A percentile compares a stretch with the other conserved stretches of the same genome.
Conservation (phyloP, 2,888 invertebrate species). For the Scaptomyza caliginosa region DNA sequence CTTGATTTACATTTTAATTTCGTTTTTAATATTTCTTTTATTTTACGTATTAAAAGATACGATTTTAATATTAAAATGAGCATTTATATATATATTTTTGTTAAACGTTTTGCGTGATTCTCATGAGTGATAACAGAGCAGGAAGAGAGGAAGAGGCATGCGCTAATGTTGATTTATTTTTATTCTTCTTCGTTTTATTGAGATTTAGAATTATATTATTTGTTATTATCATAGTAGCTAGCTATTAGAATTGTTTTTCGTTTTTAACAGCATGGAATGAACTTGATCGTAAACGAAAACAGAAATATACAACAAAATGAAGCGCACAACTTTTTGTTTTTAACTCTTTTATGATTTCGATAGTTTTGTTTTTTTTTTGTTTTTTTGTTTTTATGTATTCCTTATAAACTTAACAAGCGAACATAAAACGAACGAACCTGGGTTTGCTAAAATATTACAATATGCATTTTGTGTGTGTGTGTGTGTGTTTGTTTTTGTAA, state of each 20-base stretch:
- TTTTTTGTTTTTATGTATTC: constrained; percentile 15
- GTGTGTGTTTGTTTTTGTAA: constrained; percentile 14
- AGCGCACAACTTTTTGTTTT: constrained; percentile 47
- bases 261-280: constrained; percentile 72
- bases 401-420: constrained; percentile 71
- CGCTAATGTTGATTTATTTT: constrained; percentile 5
- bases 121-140: constrained; percentile 36
- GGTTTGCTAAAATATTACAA: constrained; percentile 37
- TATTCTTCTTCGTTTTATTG: too few relatives aligned
- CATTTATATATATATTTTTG: too few relatives aligned
- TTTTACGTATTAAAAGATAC: constrained; percentile 34
- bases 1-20: constrained; percentile 30
- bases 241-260: constrained; percentile 44
- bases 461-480: constrained; percentile 39
- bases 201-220: constrained; percentile 53
- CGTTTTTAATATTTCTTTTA: constrained; percentile 19
- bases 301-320: constrained; percentile 45
- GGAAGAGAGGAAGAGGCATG: constrained; percentile 10
- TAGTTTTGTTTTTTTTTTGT: constrained; percentile 17
- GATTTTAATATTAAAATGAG: constrained; percentile 64
- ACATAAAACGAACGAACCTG: constrained; percentile 49
- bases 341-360: constrained; percentile 22
- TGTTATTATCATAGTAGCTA: constrained; percentile 40
- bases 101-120: constrained; percentile 34
- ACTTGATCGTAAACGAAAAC: constrained; percentile 57